Evolutionary conservation across 2,888 invertebrate genomes (phyloP), one percentile per base, ranked within the genome.

Genomic region (Oligia strigilis): DNA sequence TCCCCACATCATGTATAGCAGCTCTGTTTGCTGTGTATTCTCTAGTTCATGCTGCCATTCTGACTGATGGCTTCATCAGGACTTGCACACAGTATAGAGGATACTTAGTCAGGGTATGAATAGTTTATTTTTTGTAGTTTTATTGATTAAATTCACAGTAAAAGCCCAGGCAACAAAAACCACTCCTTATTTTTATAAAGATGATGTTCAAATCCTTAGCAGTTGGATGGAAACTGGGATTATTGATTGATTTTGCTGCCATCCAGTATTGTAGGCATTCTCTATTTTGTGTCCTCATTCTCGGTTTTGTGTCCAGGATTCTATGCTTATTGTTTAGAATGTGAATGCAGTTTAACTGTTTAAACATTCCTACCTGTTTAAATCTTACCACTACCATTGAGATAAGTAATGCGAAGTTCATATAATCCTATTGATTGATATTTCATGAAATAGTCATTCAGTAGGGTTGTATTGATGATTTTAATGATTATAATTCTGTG

Each of bases 1-100:
- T 98, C 77, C 98, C 98, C 1, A 97, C 97, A 4, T 97, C 98
- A 0, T 97, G 97, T 69, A 95, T 98, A 55, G 97, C 98, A 1
- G 95, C 97, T 2, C 88, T 98, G 4, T 97, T 98, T 92, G 97
- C 97, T 17, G 92, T 98, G 40, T 98, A 98, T 86, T 97, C 98
- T 13, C 90, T 98, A 5, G 96, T 98, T 0, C 98, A 98, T 93
- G 98, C 98, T 19, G 95, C 98, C 1, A 97, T 98, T 36, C 97
- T 98, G 75, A 98, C 98, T 0, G 98, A 98, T 92, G 99, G 99
- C 0, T 98, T 98, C 90, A 96, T 98, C 76, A 97, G 97, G 85
- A 98, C 98, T n/a, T 99, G 99, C 92, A 98, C 97, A 9, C 98
- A 98, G 89, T 98, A 98, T 90, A 97, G 98, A 78, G 97, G 97